Base-by-base conservation (phyloP, 2,888 invertebrate genomes). In the Drosophila mulleri region DNA sequence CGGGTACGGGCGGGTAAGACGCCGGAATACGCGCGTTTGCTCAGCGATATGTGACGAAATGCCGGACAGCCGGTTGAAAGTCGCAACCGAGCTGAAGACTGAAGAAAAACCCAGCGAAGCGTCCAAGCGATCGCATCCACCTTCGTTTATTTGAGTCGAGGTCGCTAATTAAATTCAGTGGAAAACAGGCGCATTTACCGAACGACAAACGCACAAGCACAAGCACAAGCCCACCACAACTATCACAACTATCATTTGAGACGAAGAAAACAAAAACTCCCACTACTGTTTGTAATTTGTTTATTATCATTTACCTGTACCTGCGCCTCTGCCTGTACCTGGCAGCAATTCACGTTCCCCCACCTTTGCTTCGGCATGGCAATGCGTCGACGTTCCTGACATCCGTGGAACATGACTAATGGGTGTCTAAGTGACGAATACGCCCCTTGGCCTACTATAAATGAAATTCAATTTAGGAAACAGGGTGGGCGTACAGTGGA, bases 111-210 rank as follows among this genome's bases (percentile, higher is more conserved):
- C 47, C 88, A 90, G 71, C 90, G 83, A 87, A 82, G 88, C 91
- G 88, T 91, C 90, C 78, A 88, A 91, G 79, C 76, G 84, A 81
- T 78, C 90, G 79, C 77, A 91, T 88, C 87, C 89, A 88, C 90
- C 91, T 91, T 76, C 84, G 83, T 82, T 86, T 83, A 88, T 76
- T 79, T 67, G 50, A 50, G 70, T 76, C 72, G 82, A 74, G 79
- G 72, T 67, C 71, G 72, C 88, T 88, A 88, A 88, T 89, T 88
- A 88, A 88, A 89, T 88, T 89, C 88, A 81, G 88, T 88, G 90
- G 88, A 88, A 88, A 88, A 88, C 81, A 73, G 83, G 62, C 82
- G 80, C 86, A 77, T 88, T 87, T 89, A 85, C 78, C 68, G 50
- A 62, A 59, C 42, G 29, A 50, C 42, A 41, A 60, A 64, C 53